Evolutionary conservation across 2,797 vertebrate species (phyloP), one percentile per base, ranked within the genome.

Genomic region (Yasuhikotakia modesta): DNA sequence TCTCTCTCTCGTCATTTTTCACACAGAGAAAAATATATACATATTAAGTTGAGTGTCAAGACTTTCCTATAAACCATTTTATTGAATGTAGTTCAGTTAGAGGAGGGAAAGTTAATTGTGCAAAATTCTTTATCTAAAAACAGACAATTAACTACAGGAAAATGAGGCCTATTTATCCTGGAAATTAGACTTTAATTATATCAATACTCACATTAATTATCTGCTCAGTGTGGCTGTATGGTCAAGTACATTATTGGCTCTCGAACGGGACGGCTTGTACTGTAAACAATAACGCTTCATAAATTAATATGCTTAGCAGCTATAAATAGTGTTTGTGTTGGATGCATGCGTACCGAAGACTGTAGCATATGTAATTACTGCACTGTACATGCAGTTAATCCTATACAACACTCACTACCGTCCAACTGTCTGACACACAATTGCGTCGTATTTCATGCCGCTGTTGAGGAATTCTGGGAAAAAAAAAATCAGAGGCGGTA

Each of bases 241-340:
- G 69, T 58, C 72, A 53, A 75, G 77, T 73, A 50, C 52, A 22
- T 67, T 55, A 79, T 66, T 76, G 64, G 70, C 78, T 72, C 35
- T 16, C 52, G 57, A 22, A 75, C 67, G 70, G 19, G 58, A 63
- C 72, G 61, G 70, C 72, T 39, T 77, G 72, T 86, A 85, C 85
- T 82, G 83, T 89, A 86, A 86, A 91, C 91, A 91, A 92, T 91
- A 91, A 91, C 88, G 85, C 88, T 72, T 79, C 89, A 88, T 92
- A 92, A 93, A 93, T 93, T 91, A 92, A 92, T 89, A 89, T 86
- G 82, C 85, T 85, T 82, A 88, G 85, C 86, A 82, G 87, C 89
- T 85, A 88, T 92, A 93, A 93, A 92, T 87, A 88, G 83, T 85
- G 89, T 91, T 92, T 87, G 90, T 86, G 87, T 85, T 87, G 79